Conservation (phyloP, 2,888 invertebrate species). For the Trichogramma evanescens region DNA sequence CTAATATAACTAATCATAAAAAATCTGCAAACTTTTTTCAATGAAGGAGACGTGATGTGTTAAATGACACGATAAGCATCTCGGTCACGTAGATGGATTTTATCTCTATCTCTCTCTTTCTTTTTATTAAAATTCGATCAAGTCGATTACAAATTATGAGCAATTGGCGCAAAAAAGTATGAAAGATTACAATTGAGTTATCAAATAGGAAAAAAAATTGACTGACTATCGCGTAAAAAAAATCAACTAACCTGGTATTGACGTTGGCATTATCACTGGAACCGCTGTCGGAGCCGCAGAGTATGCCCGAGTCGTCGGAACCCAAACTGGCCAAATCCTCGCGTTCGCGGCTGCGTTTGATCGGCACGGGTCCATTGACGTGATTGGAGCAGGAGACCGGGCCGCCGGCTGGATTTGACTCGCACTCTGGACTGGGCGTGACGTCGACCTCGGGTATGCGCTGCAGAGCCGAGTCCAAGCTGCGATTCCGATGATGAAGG, state of each 20-base stretch:
- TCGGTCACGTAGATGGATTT: no score
- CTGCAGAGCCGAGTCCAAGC: constrained; percentile 82
- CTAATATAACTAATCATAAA: no score
- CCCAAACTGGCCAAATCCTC: constrained; percentile 60
- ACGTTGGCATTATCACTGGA: constrained; percentile 46
- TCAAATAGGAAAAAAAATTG: no score
- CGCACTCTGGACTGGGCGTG: constrained; percentile 59
- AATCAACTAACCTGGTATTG: constrained; percentile 34
- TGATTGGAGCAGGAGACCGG: constrained; percentile 47
- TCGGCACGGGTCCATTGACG: constrained; percentile 31
- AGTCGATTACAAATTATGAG: no score
- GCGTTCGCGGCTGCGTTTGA: constrained; percentile 49
- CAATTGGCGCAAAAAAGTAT: no score
- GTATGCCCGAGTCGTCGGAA: constrained; percentile 75
- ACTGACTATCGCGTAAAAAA: neutral
- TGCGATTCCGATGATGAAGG: constrained; percentile 71
- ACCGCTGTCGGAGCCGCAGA: constrained; percentile 56
- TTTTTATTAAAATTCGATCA: no score
- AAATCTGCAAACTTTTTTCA: no score
- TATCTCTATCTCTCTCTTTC: no score
- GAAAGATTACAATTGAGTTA: no score
- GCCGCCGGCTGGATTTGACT: constrained; percentile 37
- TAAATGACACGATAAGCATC: no score
- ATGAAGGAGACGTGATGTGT: no score
- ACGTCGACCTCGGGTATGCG: constrained; percentile 80